Evolutionary conservation across 2,113 vertebrate species (phyloP).

Genomic region (Salvelinus sp.): DNA sequence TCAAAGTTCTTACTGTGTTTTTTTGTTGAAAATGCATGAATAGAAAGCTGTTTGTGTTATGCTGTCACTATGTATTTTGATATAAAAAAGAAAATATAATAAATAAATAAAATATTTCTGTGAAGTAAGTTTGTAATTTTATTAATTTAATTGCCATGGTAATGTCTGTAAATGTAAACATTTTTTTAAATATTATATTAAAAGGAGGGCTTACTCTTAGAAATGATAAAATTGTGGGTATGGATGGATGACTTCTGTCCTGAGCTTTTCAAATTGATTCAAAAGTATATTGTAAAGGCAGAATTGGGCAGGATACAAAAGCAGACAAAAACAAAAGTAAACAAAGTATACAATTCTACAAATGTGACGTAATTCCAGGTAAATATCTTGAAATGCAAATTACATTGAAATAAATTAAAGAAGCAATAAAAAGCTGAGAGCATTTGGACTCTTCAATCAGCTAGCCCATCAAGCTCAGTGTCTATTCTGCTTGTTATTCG

Average conservation of each 20-base stretch:
- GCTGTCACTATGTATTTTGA: constrained; percentile 1
- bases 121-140: constrained; percentile 17
- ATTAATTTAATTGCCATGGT: constrained; percentile 12
- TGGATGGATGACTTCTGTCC: constrained; percentile 66
- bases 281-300: constrained; percentile 31
- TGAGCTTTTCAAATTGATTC: constrained; percentile 72
- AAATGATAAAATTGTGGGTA: constrained; percentile 26
- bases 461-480: constrained; percentile 79
- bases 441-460: constrained; percentile 36
- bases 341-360: constrained; percentile 20
- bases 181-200: background rate
- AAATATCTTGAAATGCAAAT: constrained; percentile 25
- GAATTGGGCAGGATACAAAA: constrained; percentile 20
- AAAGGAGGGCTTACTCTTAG: background rate
- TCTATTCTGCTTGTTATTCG: constrained; percentile 66
- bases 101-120: constrained; percentile 1
- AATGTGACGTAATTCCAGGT: constrained; percentile 12
- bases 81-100: constrained; percentile 9
- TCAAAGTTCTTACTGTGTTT: constrained; percentile 27
- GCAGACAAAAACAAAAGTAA: constrained; percentile 8
- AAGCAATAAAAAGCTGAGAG: constrained; percentile 16
- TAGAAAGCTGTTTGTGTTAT: background rate
- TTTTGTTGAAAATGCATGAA: constrained; percentile 29
- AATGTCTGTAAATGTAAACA: background rate
- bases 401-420: constrained; percentile 36